Conservation (phyloP, 1,140 invertebrate species). For the Pollicipes pollicipes region DNA sequence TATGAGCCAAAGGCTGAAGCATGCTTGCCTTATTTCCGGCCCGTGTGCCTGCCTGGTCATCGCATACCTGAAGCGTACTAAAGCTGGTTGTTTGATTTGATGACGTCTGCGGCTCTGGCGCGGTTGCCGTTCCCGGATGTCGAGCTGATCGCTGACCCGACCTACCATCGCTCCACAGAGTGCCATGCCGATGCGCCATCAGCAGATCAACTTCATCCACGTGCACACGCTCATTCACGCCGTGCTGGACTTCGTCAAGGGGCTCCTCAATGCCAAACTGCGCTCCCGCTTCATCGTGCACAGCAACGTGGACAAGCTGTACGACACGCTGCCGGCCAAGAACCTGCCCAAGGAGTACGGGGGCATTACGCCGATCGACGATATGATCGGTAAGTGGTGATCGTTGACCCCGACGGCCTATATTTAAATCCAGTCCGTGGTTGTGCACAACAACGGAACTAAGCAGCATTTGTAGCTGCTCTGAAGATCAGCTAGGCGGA, state of each 20-base stretch:
- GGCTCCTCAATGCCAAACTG: constrained; percentile 59
- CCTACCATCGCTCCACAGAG: constrained; percentile 35
- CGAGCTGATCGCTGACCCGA: constrained; percentile 6
- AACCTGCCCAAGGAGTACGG: constrained; percentile 72
- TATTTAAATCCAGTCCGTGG: too few relatives aligned
- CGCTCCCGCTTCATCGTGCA: constrained; percentile 52
- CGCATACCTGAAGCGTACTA: too few relatives aligned
- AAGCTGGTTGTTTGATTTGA: too few relatives aligned
- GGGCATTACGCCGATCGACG: constrained; percentile 49
- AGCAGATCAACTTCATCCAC: constrained; percentile 64
- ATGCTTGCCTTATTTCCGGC: too few relatives aligned
- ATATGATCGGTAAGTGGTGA: constrained; percentile 64
- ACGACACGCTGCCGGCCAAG: constrained; percentile 44
- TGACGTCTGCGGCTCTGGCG: too few relatives aligned
- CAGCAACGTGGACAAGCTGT: constrained; percentile 45
- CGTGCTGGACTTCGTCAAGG: constrained; percentile 56
- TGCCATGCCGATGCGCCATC: constrained; percentile 70
- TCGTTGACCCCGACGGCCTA: too few relatives aligned
- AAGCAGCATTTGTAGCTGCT: too few relatives aligned
- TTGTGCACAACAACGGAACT: too few relatives aligned
- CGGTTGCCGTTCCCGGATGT: too few relatives aligned
- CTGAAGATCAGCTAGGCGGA: too few relatives aligned
- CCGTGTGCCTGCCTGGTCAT: too few relatives aligned
- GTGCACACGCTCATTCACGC: constrained; percentile 53
- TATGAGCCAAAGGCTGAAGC: too few relatives aligned